Evolutionary conservation across 2,888 invertebrate species (phyloP).

Genomic region (Nemapogon koenigi): DNA sequence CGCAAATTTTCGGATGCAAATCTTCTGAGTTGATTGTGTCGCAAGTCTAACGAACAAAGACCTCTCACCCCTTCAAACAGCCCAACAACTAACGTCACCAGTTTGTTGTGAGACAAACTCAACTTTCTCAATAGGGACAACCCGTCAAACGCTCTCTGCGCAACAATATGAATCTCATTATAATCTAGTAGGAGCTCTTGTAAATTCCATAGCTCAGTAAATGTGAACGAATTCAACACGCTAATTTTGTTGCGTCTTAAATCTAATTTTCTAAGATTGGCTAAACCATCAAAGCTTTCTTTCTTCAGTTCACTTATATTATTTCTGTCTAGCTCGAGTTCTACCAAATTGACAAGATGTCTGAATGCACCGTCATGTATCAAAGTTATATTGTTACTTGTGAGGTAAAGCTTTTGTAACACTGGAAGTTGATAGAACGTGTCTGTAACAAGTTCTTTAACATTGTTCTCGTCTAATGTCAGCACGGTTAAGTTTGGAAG

Average conservation of each 20-base stretch:
- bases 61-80: conserved; percentile 75
- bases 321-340: conserved; percentile 81
- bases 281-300: conserved; percentile 79
- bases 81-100: conserved; percentile 72
- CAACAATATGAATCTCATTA: conserved; percentile 74
- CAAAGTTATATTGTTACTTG: conserved; percentile 84
- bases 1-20: conserved; percentile 76
- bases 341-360: conserved; percentile 74
- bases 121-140: conserved; percentile 74
- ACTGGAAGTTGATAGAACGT: conserved; percentile 78
- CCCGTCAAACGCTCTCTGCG: conserved; percentile 79
- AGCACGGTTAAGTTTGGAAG: conserved; percentile 73
- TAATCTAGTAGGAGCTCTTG: conserved; percentile 74
- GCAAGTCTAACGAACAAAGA: conserved; percentile 75
- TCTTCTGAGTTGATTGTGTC: conserved; percentile 77
- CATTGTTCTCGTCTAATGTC: conserved; percentile 76
- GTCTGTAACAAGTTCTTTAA: conserved; percentile 74
- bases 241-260: conserved; percentile 76
- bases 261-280: conserved; percentile 74
- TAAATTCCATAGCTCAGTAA: conserved; percentile 78
- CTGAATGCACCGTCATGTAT: conserved; percentile 87
- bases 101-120: conserved; percentile 76
- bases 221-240: conserved; percentile 78
- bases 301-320: conserved; percentile 76
- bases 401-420: conserved; percentile 78